Evolutionary conservation across 2,113 vertebrate genomes (phyloP).

Genomic region (Catharus bicknelli): DNA sequence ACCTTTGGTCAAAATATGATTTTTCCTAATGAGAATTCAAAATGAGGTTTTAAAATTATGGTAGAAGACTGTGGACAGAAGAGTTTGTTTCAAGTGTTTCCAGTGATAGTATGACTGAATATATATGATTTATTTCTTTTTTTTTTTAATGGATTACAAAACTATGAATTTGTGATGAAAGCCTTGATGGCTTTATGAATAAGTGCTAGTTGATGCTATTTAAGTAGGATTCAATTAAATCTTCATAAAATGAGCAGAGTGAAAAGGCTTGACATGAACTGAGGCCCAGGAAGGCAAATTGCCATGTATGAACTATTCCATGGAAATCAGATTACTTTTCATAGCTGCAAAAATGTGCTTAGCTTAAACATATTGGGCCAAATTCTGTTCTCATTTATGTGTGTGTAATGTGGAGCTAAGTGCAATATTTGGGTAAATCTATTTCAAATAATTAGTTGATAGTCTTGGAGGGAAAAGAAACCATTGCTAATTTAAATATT

Average conservation of each 20-base stretch:
- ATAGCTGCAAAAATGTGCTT: slow-evolving; percentile 68
- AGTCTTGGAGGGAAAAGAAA: slow-evolving; percentile 54
- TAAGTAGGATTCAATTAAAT: slow-evolving; percentile 74
- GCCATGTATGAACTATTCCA: slow-evolving; percentile 67
- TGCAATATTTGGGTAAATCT: slow-evolving; percentile 65
- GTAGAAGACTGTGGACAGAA: neutral
- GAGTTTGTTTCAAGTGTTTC: slow-evolving; percentile 53
- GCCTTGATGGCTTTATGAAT: slow-evolving; percentile 66
- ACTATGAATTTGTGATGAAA: slow-evolving; percentile 65
- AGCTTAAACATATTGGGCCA: slow-evolving; percentile 57
- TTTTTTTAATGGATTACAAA: slow-evolving; percentile 52
- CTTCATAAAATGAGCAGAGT: slow-evolving; percentile 65
- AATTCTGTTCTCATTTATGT: slow-evolving; percentile 63
- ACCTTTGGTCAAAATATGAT: neutral
- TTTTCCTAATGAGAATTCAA: neutral
- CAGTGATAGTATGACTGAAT: slow-evolving; percentile 32
- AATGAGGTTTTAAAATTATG: slow-evolving; percentile 5
- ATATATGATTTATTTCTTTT: slow-evolving; percentile 7
- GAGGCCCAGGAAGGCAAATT: slow-evolving; percentile 64
- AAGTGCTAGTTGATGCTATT: slow-evolving; percentile 73
- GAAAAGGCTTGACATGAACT: slow-evolving; percentile 67
- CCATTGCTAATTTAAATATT: slow-evolving; percentile 63
- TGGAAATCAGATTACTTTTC: slow-evolving; percentile 68
- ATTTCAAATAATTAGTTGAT: slow-evolving; percentile 71
- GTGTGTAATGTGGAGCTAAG: slow-evolving; percentile 55